phyloP scores from a whole-genome alignment of 2,888 invertebrate species.

The Cremastinae sp. region DNA sequence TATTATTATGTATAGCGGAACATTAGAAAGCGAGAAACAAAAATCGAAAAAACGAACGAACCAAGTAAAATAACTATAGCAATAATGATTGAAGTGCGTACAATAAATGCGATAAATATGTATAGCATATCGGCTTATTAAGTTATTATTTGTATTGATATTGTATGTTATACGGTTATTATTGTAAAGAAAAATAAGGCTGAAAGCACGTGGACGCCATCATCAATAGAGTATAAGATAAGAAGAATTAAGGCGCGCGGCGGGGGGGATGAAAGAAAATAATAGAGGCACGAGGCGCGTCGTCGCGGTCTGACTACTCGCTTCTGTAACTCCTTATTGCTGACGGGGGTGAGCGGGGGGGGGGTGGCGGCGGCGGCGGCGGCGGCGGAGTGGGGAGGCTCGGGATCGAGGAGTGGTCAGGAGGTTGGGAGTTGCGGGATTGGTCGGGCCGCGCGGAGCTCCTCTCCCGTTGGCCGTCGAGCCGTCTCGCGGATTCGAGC shows the following conservation, averaged over 20 bases:
- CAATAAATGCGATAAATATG: too few species aligned
- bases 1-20: too few species aligned
- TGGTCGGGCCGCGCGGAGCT: conserved; percentile 48
- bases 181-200: background rate
- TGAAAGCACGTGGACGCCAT: background rate
- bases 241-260: conserved; percentile 16
- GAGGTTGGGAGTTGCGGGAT: conserved; percentile 45
- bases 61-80: too few species aligned
- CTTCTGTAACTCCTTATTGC: conserved; percentile 45
- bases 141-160: too few species aligned
- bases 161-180: too few species aligned
- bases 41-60: too few species aligned
- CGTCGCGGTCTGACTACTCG: conserved; percentile 54
- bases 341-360: background rate
- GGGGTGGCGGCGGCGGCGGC: conserved; percentile 13
- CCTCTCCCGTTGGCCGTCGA: conserved; percentile 48
- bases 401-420: conserved; percentile 53
- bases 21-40: too few species aligned
- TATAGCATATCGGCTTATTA: too few species aligned
- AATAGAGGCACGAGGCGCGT: conserved; percentile 44
- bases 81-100: too few species aligned
- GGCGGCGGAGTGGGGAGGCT: conserved; percentile 22
- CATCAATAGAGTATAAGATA: background rate
- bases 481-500: conserved; percentile 52
- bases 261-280: conserved; percentile 12